Base-by-base conservation (phyloP, 2,113 vertebrate species). In the Spermophilus dauricus region DNA sequence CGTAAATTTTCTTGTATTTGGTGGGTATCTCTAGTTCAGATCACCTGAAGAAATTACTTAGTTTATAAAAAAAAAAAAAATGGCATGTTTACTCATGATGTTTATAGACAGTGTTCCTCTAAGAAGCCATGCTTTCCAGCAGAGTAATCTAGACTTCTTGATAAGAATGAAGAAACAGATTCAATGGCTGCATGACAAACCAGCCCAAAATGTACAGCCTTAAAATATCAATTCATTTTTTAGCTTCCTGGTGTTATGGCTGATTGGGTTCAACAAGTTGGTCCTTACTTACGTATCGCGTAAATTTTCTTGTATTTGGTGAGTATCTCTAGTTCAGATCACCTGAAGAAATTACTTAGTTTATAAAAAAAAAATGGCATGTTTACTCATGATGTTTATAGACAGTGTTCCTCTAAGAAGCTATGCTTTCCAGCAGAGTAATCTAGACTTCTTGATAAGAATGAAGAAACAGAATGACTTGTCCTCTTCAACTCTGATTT, bases 361-460 rank as follows among this genome's bases (percentile, higher is more conserved):
- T n/a, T n/a, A n/a, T n/a, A n/a, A n/a, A n/a, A n/a, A n/a, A n/a
- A 34, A 22, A 2, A 3, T 17, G 2, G 3, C 24, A 48, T 61
- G 51, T 73, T 91, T 51, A 20, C 45, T 82, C 61, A 12, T 4
- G 24, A 61, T 10, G 39, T 24, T 7, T 16, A 30, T 26, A 39
- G 30, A 4, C 51, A 56, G 4, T 30, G 30, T 56, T 85, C 30
- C 18, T 76, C 78, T 77, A 3, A 45, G 65, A 48, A 76, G 22
- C 20, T 5, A 0, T 22, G 9, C 9, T 88, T 88, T 85, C 48
- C 7, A 65, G 76, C 72, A 83, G 39, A 61, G 17, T 32, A 89
- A 37, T n/a, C 10, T 1, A 24, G 28, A 34, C 13, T 48, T 77
- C 14, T 89, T n/a, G 34, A 17, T 37, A 67, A 81, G 9, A 58